Evolutionary conservation across 2,888 invertebrate genomes (phyloP), one percentile per base, ranked within the genome.

Genomic region (Lithophane ornitopus): DNA sequence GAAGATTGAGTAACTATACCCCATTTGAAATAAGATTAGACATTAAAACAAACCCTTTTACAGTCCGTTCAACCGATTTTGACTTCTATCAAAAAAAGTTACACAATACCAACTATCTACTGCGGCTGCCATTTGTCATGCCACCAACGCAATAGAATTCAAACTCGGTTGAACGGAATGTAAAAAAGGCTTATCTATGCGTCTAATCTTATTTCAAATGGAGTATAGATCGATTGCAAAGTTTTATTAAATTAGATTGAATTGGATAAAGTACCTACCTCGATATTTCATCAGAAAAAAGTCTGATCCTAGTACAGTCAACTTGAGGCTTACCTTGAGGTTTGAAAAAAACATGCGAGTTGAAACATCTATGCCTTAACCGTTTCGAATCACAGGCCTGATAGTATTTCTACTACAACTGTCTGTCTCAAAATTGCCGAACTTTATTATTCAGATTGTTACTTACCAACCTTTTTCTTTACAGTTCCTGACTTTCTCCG

Each of bases 401-500:
- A 26, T 26, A 41, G 12, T 63, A 28, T n/a, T 75, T 46, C 12
- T 14, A 19, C 14, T 6, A 71, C 3, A 14, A 72, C 1, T 56
- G 7, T 74, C n/a, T 11, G 11, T 19, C 14, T 28, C n/a, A 22
- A 63, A 12, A 26, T 16, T 19, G 12, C 22, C 12, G 22, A 16
- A 34, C 22, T n/a, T 59, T 28, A 3, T 44, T 16, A 19, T 28
- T 8, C 3, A 7, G 3, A 59, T 54, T 41, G 11, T 41, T 70
- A 49, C 44, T 84, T 9, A 80, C 16, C 19, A 34, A 19, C 0
- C 2, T 74, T 65, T 44, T 76, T 52, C 26, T 61, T 83, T 75
- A 12, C 83, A 87, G 87, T 85, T 88, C 76, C 74, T 87, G 69
- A 79, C 88, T 68, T 87, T 87, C 81, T 70, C 90, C 92, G 93